Conservation (phyloP, 92 coral and sea anemone genomes). For the Parazoanthus swiftii region DNA sequence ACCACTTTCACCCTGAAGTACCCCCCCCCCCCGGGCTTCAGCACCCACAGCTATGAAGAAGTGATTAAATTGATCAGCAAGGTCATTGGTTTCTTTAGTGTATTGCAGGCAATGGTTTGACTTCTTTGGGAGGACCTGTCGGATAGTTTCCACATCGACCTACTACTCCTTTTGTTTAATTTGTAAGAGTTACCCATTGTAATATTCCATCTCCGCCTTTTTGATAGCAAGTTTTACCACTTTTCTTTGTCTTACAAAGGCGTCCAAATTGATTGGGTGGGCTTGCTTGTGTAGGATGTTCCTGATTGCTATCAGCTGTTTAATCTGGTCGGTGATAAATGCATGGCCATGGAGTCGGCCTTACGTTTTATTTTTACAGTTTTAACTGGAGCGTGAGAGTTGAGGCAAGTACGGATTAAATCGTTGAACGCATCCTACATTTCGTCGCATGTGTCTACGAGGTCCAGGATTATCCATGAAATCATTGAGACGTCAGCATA, state of each 20-base stretch:
- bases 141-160: conserved; percentile 23
- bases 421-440: conserved; percentile 26
- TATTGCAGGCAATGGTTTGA: too few species aligned
- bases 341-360: not conserved
- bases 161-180: not conserved
- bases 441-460: conserved; percentile 19
- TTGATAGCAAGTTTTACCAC: conserved; percentile 7
- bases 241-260: not conserved
- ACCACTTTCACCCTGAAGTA: too few species aligned
- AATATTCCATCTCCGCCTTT: conserved; percentile 9
- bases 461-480: conserved; percentile 3
- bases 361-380: conserved; percentile 1
- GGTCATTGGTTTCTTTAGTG: not conserved
- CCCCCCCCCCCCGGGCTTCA: too few species aligned
- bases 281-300: conserved; percentile 20
- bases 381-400: conserved; percentile 30
- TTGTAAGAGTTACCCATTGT: not conserved
- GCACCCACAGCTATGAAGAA: not conserved
- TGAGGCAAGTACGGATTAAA: conserved; percentile 19
- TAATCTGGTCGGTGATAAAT: conserved; percentile 24
- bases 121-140: conserved; percentile 1
- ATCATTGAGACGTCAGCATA: conserved; percentile 13
- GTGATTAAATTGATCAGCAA: too few species aligned
- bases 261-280: not conserved
- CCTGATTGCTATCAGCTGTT: conserved; percentile 13